Base-by-base conservation (phyloP, 2,888 invertebrate genomes). In the Plebejus melissa region DNA sequence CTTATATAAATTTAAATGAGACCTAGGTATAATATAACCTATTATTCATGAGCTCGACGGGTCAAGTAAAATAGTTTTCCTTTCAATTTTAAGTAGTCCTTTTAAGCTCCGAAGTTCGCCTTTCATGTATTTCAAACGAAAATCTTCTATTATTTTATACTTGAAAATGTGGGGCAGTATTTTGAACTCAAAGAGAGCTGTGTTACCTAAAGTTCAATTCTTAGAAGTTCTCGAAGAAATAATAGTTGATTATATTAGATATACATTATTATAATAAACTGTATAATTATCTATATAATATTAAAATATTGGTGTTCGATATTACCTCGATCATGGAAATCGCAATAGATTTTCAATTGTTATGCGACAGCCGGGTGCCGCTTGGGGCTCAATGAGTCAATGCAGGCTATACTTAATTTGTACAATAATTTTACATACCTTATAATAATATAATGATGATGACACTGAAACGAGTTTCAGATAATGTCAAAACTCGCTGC, bases 1-100 rank as follows among this genome's bases (percentile, higher is more conserved):
- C 77, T 76, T 76, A 79, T 78, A 74, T 69, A 78, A 78, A 76
- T 77, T 77, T 77, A 77, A 78, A 79, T 78, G 75, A 77, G 78
- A 77, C 74, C 76, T 76, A 76, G 22, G 22, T 22, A 22, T 22
- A 22, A 22, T 22, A 22, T 22, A 22, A 22, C 22, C 22, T 22
- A 22, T 22, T 78, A 78, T 78, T 77, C 72, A 76, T 74, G 77
- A 77, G 76, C 75, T 74, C 75, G 74, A 28, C n/a, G 28, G 76
- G 78, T 78, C 76, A 76, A 79, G 78, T 74, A 74, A 58, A 70
- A 65, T 74, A 77, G 77, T 76, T 78, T 78, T 77, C 76, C 77
- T 71, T 77, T 78, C 76, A 77, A 76, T 76, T 74, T 71, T 70
- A 76, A 77, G 70, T 74, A 74, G 75, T 75, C 75, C 70, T 77